Conservation (phyloP, 2,888 invertebrate genomes). For the Trichogramma evanescens region DNA sequence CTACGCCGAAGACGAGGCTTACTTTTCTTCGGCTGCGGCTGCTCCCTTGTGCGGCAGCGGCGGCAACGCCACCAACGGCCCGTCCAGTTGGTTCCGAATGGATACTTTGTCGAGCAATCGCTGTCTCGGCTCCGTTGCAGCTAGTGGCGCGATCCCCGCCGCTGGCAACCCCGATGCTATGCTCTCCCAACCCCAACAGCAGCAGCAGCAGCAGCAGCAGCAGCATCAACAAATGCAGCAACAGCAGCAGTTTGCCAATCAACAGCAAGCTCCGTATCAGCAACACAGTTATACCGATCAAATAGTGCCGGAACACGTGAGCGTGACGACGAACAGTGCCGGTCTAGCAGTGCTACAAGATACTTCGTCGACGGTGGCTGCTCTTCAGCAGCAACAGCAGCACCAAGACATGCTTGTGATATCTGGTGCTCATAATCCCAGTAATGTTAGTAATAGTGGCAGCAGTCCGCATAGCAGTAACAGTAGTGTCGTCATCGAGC, state of each 20-base stretch:
- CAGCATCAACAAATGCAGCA: not conserved
- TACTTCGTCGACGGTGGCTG: conserved; percentile 34
- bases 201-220: not conserved
- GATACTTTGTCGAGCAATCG: too few relatives aligned
- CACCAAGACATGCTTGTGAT: conserved; percentile 26
- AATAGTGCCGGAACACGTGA: not conserved
- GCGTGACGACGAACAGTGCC: conserved; percentile 3
- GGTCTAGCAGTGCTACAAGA: conserved; percentile 17
- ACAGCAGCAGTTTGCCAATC: not conserved
- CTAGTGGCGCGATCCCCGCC: too few relatives aligned
- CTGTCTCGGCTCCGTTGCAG: too few relatives aligned
- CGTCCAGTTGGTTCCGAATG: too few relatives aligned
- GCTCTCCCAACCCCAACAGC: not conserved
- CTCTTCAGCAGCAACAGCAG: conserved; percentile 29
- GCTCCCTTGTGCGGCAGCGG: too few relatives aligned
- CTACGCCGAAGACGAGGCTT: too few relatives aligned
- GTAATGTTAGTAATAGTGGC: conserved; percentile 33
- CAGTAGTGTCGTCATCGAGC: conserved; percentile 40
- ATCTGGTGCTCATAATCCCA: too few relatives aligned
- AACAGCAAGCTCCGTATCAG: not conserved
- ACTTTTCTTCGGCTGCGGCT: too few relatives aligned
- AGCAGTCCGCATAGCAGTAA: conserved; percentile 25
- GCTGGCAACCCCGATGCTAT: too few relatives aligned
- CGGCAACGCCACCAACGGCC: too few relatives aligned
- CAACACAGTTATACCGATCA: not conserved